These are phyloP conservation scores for Brachionus calyciflorus DNA, from an alignment of 1,140 invertebrate genomes.

Conservation along the genomic window DNA sequence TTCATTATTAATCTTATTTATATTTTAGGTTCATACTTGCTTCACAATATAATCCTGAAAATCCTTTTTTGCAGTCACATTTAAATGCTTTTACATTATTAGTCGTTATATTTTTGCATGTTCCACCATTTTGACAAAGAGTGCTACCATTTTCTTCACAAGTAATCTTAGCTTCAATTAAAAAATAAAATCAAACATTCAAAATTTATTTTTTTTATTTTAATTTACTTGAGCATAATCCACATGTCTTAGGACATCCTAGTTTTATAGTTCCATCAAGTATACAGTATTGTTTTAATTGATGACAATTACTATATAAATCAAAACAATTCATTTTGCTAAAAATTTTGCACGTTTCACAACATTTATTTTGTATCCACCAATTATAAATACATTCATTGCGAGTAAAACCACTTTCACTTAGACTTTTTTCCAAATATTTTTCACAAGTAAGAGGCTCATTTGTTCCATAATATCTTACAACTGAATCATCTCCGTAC, in stretches of 20 bases:
- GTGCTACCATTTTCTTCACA: background rate
- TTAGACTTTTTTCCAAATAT: background rate
- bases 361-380: background rate
- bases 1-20: no score
- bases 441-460: slow-evolving; percentile 7
- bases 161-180: background rate
- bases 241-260: slow-evolving; percentile 17
- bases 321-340: background rate
- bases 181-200: background rate
- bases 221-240: slow-evolving; percentile 22
- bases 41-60: slow-evolving; percentile 1
- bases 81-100: background rate
- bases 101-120: background rate
- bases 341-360: background rate
- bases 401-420: background rate
- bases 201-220: background rate
- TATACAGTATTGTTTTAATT: background rate
- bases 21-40: background rate
- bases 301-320: slow-evolving; percentile 12
- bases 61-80: background rate
- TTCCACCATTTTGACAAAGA: slow-evolving; percentile 9
- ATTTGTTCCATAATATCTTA: slow-evolving; percentile 1
- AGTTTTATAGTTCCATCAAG: background rate
- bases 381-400: slow-evolving; percentile 11
- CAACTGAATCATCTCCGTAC: background rate